Base-by-base conservation (phyloP, 2,888 invertebrate genomes). In the Drosophila robusta region DNA sequence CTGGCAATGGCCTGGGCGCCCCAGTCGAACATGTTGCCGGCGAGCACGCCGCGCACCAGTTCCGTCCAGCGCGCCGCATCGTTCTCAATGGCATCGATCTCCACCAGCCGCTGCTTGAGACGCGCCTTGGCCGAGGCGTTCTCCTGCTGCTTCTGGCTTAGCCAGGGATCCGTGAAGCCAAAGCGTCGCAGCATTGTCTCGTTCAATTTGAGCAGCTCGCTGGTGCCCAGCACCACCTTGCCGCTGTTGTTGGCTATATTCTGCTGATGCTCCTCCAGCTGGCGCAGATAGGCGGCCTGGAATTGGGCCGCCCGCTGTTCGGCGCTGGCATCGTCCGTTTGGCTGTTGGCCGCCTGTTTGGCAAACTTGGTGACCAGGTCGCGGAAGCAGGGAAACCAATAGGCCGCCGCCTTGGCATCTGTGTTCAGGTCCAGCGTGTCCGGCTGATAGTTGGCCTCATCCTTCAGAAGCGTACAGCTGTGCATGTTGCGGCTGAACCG, bases 21-120 rank as follows among this genome's bases (percentile, higher is more conserved):
- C 98, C 98, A 98, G 92, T 99, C 99, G 93, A 99, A 99, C 93
- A 99, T 97, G 92, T 99, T 99, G 41, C 84, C 84, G 0, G 95
- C 95, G 77, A 95, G 91, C n/a, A 95, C 93, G 41, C 95, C 95
- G 80, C 93, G 93, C 68, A 94, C 93, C 41, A 95, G 89, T 89
- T 95, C 95, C 70, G 93, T 93, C 95, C 95, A 95, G 81, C 93
- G 93, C 46, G 93, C 93, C 50, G 93, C 92, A 58, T 92, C 89
- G 57, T 94, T 93, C 80, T 93, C 94, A 47, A 98, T 93, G 12
- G 93, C 93, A 92, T 98, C 97, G 61, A 98, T 92, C 79, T 94
- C 93, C 42, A 93, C 91, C 69, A 98, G 92, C 62, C 97, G 94
- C 41, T 93, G 92, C 66, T 94, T 93, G 34, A 99, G 94, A 71